Evolutionary conservation across 2,888 invertebrate genomes (phyloP).

Genomic region (Agrochola macilenta): DNA sequence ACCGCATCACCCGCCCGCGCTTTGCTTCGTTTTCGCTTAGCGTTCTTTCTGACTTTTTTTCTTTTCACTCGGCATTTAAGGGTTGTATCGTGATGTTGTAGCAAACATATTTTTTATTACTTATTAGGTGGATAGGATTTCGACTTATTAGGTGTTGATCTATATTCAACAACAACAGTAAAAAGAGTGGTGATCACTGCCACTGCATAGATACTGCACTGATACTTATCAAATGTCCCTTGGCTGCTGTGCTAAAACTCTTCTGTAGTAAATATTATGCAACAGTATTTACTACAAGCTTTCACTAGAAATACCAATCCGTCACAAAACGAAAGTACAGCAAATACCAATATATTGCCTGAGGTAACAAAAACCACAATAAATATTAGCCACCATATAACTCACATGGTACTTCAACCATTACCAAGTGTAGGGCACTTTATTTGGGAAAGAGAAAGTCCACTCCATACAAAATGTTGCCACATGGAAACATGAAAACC

Average conservation of each 20-base stretch:
- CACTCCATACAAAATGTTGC: not conserved
- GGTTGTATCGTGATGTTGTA: too few relatives aligned
- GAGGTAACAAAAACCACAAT: conserved; percentile 42
- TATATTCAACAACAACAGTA: not conserved
- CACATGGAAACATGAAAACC: not conserved
- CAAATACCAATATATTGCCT: conserved; percentile 8
- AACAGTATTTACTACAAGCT: not conserved
- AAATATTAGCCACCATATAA: conserved; percentile 47
- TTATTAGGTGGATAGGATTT: too few relatives aligned
- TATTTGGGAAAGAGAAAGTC: conserved; percentile 10
- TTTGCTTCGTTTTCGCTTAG: too few relatives aligned
- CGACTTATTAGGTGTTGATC: not conserved
- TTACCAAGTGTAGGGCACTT: not conserved
- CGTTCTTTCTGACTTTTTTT: too few relatives aligned
- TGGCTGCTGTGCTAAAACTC: not conserved
- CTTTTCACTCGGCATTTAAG: too few relatives aligned
- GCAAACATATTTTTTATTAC: too few relatives aligned
- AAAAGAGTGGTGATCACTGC: not conserved
- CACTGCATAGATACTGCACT: too few relatives aligned
- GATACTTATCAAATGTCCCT: too few relatives aligned
- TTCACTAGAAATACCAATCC: conserved; percentile 17
- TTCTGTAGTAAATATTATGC: not conserved
- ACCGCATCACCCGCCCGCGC: too few relatives aligned
- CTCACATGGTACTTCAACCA: conserved; percentile 23
- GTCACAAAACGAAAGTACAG: conserved; percentile 12